Evolutionary conservation across 2,113 vertebrate species (phyloP), one percentile per base, ranked within the genome.

Genomic region (Potamarius usumacintae): DNA sequence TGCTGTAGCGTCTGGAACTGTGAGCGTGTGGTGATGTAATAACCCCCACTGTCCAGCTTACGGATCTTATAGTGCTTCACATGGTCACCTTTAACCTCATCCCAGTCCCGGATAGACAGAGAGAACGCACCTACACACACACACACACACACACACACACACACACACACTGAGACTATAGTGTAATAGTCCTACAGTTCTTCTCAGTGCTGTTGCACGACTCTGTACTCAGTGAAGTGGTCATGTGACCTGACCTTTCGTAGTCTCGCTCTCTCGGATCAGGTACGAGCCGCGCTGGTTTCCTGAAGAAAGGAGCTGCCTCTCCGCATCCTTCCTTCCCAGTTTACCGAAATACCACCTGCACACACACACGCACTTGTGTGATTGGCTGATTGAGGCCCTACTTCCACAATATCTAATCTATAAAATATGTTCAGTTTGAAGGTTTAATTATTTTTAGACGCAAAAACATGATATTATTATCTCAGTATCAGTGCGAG

Each of bases 51-150:
- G 94, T 99, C 98, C 94, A 99, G 96, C 91, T 99, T 99, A 63
- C 98, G 97, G 90, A 99, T 99, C 95, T 99, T 99, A 93, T 99
- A 99, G 95, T 99, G 98, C 92, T 99, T 99, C 90, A 99, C 98
- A 9, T 99, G 97, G 91, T 99, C 98, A 34, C 97, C 97, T 92
- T 99, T 99, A 92, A 96, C 96, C 88, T 98, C 97, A 84, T 99
- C 98, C 97, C 98, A 99, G 91, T 99, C 98, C 86, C 97, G 96
- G 92, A 99, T 98, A 87, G 98, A 99, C 92, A 99, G 93, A 90
- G 98, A 99, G 95, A 97, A 99, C 94, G 98, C 97, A 95, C 98
- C 98, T 99, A 91, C 84, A 90, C 52, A 82, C 42, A 84, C 53
- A 57, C 63, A 58, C 14, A 74, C 48, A 79, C 60, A 85, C 55